phyloP scores from a whole-genome alignment of 2,113 vertebrate genomes.

The Apteryx mantelli region DNA sequence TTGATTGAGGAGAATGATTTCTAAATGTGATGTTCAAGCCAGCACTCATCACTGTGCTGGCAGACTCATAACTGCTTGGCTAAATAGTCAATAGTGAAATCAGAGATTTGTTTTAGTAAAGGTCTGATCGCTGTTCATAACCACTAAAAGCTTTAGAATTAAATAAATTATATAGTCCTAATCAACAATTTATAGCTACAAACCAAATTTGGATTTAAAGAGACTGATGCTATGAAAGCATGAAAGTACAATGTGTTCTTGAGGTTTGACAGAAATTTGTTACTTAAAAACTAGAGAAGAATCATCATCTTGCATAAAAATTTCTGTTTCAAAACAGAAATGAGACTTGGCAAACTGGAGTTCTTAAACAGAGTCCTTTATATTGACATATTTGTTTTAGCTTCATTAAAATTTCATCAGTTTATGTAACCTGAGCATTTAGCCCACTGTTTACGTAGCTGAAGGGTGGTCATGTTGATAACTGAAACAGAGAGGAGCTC shows the following conservation, averaged over 20 bases:
- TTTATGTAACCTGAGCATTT: not conserved
- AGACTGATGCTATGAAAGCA: not conserved
- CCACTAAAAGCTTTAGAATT: conserved; percentile 49
- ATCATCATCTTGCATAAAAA: not conserved
- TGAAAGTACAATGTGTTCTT: conserved; percentile 37
- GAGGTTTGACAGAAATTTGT: conserved; percentile 51
- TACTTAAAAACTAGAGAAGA: conserved; percentile 9
- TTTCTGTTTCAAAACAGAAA: not conserved
- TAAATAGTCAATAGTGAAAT: not conserved
- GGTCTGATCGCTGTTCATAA: conserved; percentile 15
- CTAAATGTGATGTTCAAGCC: not conserved
- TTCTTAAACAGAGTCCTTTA: not conserved
- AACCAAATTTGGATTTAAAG: conserved; percentile 43
- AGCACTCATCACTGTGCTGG: not conserved
- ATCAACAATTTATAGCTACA: conserved; percentile 52
- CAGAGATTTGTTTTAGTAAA: conserved; percentile 4
- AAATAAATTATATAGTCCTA: conserved; percentile 50
- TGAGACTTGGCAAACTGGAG: not conserved
- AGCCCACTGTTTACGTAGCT: not conserved
- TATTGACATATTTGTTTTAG: not conserved
- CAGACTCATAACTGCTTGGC: not conserved
- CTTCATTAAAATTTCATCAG: not conserved
- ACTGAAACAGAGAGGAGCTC: not conserved
- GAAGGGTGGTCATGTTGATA: not conserved
- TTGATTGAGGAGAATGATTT: not conserved